phyloP scores from a whole-genome alignment of 2,797 vertebrate species.

The Dermochelys coriacea region DNA sequence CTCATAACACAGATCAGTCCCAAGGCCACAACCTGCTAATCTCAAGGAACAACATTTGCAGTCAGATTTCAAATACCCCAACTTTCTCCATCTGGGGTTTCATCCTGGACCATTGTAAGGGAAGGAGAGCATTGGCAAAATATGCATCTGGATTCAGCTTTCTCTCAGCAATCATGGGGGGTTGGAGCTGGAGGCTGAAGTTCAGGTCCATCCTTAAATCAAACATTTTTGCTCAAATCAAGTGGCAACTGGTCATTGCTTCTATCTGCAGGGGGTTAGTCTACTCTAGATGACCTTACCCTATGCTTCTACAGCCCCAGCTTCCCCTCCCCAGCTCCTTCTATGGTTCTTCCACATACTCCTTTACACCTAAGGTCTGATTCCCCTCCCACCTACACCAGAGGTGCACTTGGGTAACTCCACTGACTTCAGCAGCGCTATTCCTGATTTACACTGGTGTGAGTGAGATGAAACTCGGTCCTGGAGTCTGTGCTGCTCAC shows the following conservation, averaged over 20 bases:
- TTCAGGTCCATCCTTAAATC: neutral
- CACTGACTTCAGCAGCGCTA: neutral
- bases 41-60: neutral
- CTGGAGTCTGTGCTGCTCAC: neutral
- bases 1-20: neutral
- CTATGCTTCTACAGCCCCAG: neutral
- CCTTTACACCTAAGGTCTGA: rapidly evolving
- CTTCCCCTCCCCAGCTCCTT: neutral
- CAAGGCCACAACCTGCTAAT: neutral
- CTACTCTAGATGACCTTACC: neutral
- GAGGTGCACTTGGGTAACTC: neutral
- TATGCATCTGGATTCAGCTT: neutral
- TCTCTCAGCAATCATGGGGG: neutral
- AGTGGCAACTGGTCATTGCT: neutral
- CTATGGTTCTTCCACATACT: neutral
- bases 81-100: rapidly evolving
- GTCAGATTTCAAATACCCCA: neutral
- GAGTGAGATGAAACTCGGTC: neutral
- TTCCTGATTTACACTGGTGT: neutral
- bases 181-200: neutral
- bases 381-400: rapidly evolving
- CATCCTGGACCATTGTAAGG: neutral
- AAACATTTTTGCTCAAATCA: neutral
- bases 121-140: rapidly evolving
- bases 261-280: neutral